These are phyloP conservation scores for Eupithecia abbreviata DNA, from an alignment of 2,888 invertebrate genomes.

Conservation along the genomic window DNA sequence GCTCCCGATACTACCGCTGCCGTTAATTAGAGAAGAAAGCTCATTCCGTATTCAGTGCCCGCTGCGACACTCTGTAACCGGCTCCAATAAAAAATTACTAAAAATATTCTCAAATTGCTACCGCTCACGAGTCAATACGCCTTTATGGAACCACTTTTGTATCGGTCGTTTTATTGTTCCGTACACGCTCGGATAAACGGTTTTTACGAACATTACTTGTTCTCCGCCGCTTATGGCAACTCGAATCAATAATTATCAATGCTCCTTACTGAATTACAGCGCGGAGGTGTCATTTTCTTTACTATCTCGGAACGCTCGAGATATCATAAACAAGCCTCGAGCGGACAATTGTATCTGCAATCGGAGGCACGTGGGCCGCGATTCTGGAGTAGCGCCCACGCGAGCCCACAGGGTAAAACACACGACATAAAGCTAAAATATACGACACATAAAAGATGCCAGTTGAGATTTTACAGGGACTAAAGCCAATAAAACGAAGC, in stretches of 20 bases:
- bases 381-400: conserved; percentile 81
- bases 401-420: conserved; percentile 60
- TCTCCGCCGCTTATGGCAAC: conserved; percentile 30
- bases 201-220: conserved; percentile 33
- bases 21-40: conserved; percentile 63
- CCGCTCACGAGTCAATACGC: conserved; percentile 52
- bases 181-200: conserved; percentile 42
- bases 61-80: conserved; percentile 55
- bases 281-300: conserved; percentile 68
- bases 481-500: conserved; percentile 71
- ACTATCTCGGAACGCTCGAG: conserved; percentile 64
- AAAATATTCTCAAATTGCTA: conserved; percentile 60
- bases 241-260: conserved; percentile 33
- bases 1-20: conserved; percentile 54
- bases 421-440: conserved; percentile 73
- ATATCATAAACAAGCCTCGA: conserved; percentile 70
- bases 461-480: conserved; percentile 70
- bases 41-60: conserved; percentile 68
- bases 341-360: conserved; percentile 77
- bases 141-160: conserved; percentile 51
- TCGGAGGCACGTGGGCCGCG: conserved; percentile 74
- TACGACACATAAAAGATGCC: conserved; percentile 75
- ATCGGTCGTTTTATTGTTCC: conserved; percentile 47
- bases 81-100: conserved; percentile 58
- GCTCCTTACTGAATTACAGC: conserved; percentile 52